phyloP scores from a whole-genome alignment of 1,140 invertebrate genomes.

The Potamilus streckersoni region DNA sequence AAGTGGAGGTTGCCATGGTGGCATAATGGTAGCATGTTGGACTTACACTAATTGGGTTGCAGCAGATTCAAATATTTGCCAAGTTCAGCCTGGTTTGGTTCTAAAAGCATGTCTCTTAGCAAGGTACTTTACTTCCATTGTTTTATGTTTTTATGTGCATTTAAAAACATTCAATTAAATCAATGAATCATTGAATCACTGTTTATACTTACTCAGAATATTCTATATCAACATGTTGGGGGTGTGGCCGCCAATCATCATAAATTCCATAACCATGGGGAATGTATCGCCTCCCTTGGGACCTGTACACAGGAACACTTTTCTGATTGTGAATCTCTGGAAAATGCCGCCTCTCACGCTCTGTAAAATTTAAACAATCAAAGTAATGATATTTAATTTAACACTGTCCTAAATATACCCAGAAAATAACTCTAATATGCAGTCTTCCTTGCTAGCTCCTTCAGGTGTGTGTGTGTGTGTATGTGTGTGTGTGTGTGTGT shows the following conservation, averaged over 20 bases:
- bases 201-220: conserved; percentile 52
- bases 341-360: conserved; percentile 53
- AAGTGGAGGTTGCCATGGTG: conserved; percentile 12
- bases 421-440: too few relatives aligned
- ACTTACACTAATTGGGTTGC: too few relatives aligned
- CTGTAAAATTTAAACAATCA: conserved; percentile 29
- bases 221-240: conserved; percentile 42
- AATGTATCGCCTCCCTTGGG: conserved; percentile 49
- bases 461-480: too few relatives aligned
- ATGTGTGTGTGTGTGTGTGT: too few relatives aligned
- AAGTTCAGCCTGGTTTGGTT: too few relatives aligned
- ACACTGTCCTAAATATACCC: too few relatives aligned
- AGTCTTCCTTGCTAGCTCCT: too few relatives aligned
- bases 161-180: background rate
- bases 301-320: conserved; percentile 26
- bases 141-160: too few relatives aligned
- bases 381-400: background rate
- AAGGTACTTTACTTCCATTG: background rate
- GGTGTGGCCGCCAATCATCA: conserved; percentile 56
- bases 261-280: conserved; percentile 55
- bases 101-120: too few relatives aligned
- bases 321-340: conserved; percentile 44
- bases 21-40: background rate
- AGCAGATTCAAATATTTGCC: background rate
- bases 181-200: background rate